Base-by-base conservation (phyloP, 23 tunicate genomes). In the Corella eumyota region DNA sequence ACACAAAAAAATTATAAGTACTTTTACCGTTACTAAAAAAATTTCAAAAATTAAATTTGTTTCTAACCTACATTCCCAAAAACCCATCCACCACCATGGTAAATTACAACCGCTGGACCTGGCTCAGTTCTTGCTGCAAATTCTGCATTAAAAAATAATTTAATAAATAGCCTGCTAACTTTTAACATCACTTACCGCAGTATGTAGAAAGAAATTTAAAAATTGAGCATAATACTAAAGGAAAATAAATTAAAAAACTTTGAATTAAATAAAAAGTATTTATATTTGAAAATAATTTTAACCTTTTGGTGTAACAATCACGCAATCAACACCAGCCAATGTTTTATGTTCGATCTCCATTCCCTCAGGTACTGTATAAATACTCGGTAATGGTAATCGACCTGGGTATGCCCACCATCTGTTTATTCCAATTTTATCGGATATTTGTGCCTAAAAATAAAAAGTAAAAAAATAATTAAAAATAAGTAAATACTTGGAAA, bases 71-170 rank as follows among this genome's bases (percentile, higher is more conserved):
- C 40, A 34, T 64, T 58, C 31, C 77, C 82, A 45, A 83, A 65
- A 0, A 68, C 78, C 71, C 79, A 83, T 29, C 93, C 93, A 30
- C 93, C 93, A 22, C 93, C 93, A 78, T 83, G 93, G 38, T 50
- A 64, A 55, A 51, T 60, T 3, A 83, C 68, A 33, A 83, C 29
- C 2, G 93, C 93, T 21, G 93, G 79, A 29, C 93, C 83, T 26
- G 75, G 70, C 1, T 32, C 33, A 1, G 45, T 54, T 29, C 64
- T 38, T 70, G 58, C 61, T 13, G 27, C 28, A 29, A 53, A 58
- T 58, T 35, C 66, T 70, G 20, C 15, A 66, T 13, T 22, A 23
- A 15, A 25, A 15, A 2, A 32, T 17, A 33, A 19, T 3, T 22
- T 2, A 54, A 27, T 26, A 6, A 58, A 5, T 27, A 58, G 30